Evolutionary conservation across 2,113 vertebrate genomes (phyloP).

Genomic region (Hiodon alosoides): DNA sequence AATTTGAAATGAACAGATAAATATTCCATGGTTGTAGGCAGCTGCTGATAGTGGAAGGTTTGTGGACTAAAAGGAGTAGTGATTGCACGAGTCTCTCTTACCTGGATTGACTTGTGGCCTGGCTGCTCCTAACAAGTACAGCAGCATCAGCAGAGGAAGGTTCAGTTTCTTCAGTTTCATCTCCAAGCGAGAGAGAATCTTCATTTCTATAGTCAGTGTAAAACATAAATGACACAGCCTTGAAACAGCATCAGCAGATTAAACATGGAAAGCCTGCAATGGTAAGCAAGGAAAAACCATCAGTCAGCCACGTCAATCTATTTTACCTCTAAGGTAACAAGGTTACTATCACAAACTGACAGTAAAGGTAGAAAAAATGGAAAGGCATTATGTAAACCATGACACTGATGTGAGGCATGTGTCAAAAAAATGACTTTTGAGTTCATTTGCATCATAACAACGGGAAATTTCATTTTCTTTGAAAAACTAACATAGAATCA

Average conservation of each 20-base stretch:
- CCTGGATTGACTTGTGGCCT: slow-evolving; percentile 86
- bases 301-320: neutral
- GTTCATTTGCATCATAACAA: neutral
- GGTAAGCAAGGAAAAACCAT: neutral
- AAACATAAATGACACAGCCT: neutral
- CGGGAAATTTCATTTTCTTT: neutral
- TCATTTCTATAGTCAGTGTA: slow-evolving; percentile 46
- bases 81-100: slow-evolving; percentile 43
- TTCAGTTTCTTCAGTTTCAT: slow-evolving; percentile 59
- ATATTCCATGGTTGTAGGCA: neutral
- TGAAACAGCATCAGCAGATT: neutral
- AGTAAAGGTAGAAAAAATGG: neutral
- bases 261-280: neutral
- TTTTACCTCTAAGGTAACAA: too few relatives aligned
- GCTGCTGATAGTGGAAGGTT: neutral
- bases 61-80: neutral
- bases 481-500: neutral
- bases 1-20: too few relatives aligned
- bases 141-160: slow-evolving; percentile 63
- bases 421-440: neutral
- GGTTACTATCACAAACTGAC: too few relatives aligned
- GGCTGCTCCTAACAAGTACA: slow-evolving; percentile 49
- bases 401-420: neutral
- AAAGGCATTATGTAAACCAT: neutral
- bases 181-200: slow-evolving; percentile 38